These are phyloP conservation scores for Cataglyphis altisquamis DNA, from an alignment of 2,888 invertebrate species.

Conservation along the genomic window DNA sequence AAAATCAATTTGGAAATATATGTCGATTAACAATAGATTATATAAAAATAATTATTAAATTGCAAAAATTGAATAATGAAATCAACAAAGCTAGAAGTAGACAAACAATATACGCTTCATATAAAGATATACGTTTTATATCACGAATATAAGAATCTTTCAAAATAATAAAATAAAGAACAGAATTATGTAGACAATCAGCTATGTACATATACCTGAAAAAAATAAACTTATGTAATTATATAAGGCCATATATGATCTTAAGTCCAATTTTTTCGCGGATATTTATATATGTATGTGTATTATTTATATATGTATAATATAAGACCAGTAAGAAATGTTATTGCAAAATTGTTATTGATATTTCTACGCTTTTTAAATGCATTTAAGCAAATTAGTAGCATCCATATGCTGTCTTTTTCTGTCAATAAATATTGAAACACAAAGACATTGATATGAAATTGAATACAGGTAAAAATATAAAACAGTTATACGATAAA, in stretches of 20 bases:
- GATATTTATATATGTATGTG: neutral
- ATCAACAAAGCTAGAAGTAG: neutral
- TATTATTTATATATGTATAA: neutral
- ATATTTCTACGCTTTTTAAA: neutral
- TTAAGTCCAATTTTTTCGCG: too few species aligned
- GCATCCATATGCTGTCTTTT: neutral
- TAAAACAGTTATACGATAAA: neutral
- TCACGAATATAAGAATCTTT: neutral
- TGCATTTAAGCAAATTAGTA: neutral
- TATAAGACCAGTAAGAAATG: neutral
- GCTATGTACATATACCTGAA: too few species aligned
- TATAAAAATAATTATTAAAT: neutral
- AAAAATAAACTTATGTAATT: too few species aligned
- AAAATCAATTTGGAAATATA: neutral
- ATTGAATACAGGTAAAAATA: neutral
- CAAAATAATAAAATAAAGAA: neutral
- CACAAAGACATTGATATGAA: neutral
- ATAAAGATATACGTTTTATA: neutral
- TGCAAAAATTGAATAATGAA: neutral
- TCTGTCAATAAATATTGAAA: neutral
- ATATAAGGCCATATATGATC: too few species aligned
- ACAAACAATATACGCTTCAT: neutral
- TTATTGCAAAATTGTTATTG: neutral
- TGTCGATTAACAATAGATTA: neutral
- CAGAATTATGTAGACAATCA: neutral